phyloP scores from a whole-genome alignment of 1,140 invertebrate species.

The Palaemon carinicauda region DNA sequence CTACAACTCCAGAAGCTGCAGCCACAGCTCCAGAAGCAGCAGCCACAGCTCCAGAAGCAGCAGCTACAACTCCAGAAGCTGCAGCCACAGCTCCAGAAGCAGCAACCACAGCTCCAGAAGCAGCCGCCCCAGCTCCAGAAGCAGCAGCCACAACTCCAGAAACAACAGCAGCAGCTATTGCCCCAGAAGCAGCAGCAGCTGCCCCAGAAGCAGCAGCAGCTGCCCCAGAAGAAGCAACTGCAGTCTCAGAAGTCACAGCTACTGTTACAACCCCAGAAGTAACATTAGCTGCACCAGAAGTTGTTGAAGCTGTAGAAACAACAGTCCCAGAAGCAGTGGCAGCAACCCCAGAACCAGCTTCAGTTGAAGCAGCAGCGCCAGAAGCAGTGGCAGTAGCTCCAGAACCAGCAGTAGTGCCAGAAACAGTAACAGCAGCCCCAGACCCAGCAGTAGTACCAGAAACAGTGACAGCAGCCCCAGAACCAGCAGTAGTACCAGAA shows the following conservation, averaged over 20 bases:
- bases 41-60: background rate
- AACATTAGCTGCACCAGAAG: background rate
- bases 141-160: conserved; percentile 2
- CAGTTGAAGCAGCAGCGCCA: background rate
- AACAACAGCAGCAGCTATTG: background rate
- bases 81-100: background rate
- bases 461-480: background rate
- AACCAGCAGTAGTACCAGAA: no score
- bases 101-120: conserved; percentile 1
- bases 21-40: background rate
- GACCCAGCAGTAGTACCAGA: no score
- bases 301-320: no score
- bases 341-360: background rate
- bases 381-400: background rate
- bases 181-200: background rate
- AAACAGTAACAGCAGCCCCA: background rate
- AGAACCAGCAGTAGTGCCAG: background rate
- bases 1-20: background rate
- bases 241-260: background rate
- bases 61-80: background rate
- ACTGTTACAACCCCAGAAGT: background rate
- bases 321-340: background rate
- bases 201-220: background rate
- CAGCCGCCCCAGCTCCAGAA: background rate
- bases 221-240: background rate